Base-by-base conservation (phyloP, 1,140 invertebrate species). In the Drosophila lowei region DNA sequence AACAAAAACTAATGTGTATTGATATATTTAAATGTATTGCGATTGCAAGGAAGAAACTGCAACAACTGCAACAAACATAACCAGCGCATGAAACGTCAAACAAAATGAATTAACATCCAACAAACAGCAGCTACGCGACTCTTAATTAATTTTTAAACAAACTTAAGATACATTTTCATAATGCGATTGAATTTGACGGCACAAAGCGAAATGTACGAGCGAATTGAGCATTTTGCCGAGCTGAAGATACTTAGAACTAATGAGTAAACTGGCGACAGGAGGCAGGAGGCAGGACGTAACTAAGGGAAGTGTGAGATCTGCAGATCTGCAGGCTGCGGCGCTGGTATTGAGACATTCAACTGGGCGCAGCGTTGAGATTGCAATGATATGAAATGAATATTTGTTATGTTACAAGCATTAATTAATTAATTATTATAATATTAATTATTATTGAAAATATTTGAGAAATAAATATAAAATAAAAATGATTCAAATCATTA, bases 381-480 rank as follows among this genome's bases (percentile, higher is more conserved):
- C 57, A 80, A 78, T 71, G 60, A 76, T 76, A 83, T 71, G 72
- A 88, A 71, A 89, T 65, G 63, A 89, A 89, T 78, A 90, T 88
- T 88, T 88, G 83, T 88, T 88, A 88, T 88, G 83, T 88, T 88
- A 88, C 83, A 88, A 88, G 83, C 83, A 88, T 88, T 88, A 88
- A 88, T 88, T 77, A 77, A 77, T 76, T 88, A 88, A 88, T 88
- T 88, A 88, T 88, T 88, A 88, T 88, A 88, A 88, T 83, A 86
- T 86, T 88, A 88, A 88, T 88, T 88, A 85, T 85, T 85, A 88
- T 88, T 88, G 84, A 88, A 88, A 88, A 88, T 88, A 88, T 88
- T 88, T 88, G 83, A 88, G 83, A 88, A 88, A 88, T 88, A 88
- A 88, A 88, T 68, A 88, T 60, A 83, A 88, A 88, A 83, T 83